Base-by-base conservation (phyloP, 2,888 invertebrate genomes). In the Romanomermis culicivorax region DNA sequence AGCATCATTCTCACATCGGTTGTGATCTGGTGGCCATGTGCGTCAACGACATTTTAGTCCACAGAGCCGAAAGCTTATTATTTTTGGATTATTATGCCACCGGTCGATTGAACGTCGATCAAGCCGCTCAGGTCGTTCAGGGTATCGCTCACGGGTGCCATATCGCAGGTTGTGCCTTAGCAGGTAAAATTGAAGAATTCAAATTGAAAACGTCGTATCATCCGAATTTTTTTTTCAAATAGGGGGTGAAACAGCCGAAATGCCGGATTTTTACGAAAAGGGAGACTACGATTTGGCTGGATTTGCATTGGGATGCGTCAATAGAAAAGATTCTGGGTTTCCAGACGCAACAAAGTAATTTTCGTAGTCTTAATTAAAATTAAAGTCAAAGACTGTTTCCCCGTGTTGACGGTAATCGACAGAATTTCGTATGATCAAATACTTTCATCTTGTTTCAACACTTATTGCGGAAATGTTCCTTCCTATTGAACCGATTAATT, bases 21-120 rank as follows among this genome's bases (percentile, higher is more conserved):
- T 82, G 85, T 62, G 97, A 97, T 71, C 75, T 97, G 36, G 89
- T 97, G 1, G 95, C 93, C 2, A 91, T 93, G 88, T 91, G 91
- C 67, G 91, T 86, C 49, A 97, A 97, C 73, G 91, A 95, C 70
- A 80, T 95, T 53, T 73, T 97, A 51, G 88, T 88, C 61, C 84
- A 88, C 58, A 93, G 91, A 47, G 95, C 91, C 0, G 86, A 88
- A 64, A 91, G 95, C 0, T 76, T 97, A 60, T 91, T 86, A 62
- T 95, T 97, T 73, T 74, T 97, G 23, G 95, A 97, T 75, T 95
- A 95, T 70, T 88, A 87, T 71, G 89, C 93, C 25, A 86, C 86
- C 66, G 88, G 91, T 0, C 75, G 79, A 53, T 74, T 97, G 57
- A 78, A 86, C 63, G 80, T 86, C n/a, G 58, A 14, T 11, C 75